A percentile compares a stretch with the other conserved stretches of the same genome.
phyloP scores from a whole-genome alignment of 2,113 vertebrate genomes.

The Rattus norvegicus region DNA sequence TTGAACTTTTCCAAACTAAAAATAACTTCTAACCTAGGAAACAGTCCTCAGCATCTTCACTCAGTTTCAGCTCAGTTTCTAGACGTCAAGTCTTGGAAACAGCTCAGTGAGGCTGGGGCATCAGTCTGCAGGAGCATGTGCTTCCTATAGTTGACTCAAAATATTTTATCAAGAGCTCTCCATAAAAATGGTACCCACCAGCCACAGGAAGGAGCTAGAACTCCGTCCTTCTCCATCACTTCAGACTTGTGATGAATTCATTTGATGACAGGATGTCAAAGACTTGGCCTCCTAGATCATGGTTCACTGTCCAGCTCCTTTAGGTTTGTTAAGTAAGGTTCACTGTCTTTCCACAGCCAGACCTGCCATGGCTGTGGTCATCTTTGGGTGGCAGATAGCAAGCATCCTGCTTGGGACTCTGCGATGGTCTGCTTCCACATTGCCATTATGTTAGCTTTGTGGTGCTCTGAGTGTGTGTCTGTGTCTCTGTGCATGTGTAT shows the following conservation, averaged over 20 bases:
- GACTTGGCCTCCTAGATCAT: not conserved
- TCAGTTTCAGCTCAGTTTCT: not conserved
- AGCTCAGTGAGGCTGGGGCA: not conserved
- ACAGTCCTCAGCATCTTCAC: not conserved
- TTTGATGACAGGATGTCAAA: not conserved
- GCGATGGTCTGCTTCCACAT: not conserved
- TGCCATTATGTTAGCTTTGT: not conserved
- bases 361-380: not conserved
- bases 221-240: not conserved
- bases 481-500: too few species aligned
- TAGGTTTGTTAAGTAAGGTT: not conserved
- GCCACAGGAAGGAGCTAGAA: not conserved
- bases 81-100: not conserved
- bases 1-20: constrained; percentile 8
- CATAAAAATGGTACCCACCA: not conserved
- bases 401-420: not conserved
- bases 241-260: not conserved
- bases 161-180: not conserved
- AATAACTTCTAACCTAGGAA: constrained; percentile 7
- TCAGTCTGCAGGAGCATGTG: not conserved
- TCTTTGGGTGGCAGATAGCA: not conserved
- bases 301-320: not conserved
- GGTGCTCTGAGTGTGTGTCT: not conserved
- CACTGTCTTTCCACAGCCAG: not conserved
- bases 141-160: constrained; percentile 15